phyloP scores from a whole-genome alignment of 2,888 invertebrate genomes.

The Mylabris sibirica region DNA sequence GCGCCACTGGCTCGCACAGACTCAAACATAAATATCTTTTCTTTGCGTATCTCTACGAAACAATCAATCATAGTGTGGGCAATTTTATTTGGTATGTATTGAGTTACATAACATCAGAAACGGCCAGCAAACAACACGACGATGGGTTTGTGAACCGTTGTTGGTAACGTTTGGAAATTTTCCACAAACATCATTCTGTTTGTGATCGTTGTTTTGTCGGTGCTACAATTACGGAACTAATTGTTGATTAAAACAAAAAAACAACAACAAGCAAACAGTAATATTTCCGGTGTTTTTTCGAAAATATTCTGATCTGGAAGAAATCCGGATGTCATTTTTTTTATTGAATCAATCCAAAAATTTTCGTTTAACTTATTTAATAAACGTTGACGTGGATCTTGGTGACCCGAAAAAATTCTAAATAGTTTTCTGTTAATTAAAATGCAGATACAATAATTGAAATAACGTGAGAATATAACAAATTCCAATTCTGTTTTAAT shows the following conservation, averaged over 20 bases:
- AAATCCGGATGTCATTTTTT: neutral
- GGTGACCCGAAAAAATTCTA: neutral
- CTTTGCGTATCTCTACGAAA: too few species aligned
- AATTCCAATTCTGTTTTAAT: neutral
- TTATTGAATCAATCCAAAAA: too few species aligned
- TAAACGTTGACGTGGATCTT: neutral
- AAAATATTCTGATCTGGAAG: neutral
- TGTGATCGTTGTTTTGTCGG: neutral
- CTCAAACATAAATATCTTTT: too few species aligned
- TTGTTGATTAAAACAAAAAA: neutral
- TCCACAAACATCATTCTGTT: neutral
- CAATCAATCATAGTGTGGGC: neutral
- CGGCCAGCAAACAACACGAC: neutral
- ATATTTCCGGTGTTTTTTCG: neutral
- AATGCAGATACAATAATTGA: neutral
- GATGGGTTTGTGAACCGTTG: neutral
- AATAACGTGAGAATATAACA: neutral
- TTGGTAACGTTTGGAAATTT: constrained; percentile 4
- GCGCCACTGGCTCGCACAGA: too few species aligned
- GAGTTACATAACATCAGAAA: neutral
- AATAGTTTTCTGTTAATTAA: neutral
- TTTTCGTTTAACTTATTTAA: too few species aligned
- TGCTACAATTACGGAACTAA: neutral
- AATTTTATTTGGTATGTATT: neutral
- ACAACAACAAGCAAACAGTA: neutral